These are phyloP conservation scores for Danio jaintianensis DNA, from an alignment of 2,797 vertebrate species.

Conservation along the genomic window DNA sequence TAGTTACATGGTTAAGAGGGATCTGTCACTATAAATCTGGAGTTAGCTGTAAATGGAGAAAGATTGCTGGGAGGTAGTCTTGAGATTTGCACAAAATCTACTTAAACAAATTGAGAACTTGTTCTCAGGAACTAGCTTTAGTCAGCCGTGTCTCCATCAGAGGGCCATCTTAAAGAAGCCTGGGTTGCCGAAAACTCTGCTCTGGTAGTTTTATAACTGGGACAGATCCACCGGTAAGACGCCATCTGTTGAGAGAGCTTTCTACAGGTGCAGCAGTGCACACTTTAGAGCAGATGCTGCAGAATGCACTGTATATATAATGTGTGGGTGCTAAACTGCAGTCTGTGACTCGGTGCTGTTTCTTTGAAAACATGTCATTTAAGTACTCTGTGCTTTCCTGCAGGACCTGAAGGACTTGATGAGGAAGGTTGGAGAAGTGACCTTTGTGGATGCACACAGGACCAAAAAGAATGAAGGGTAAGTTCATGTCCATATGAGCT, in stretches of 20 bases:
- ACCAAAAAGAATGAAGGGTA: constrained; percentile 94
- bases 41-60: constrained; percentile 30
- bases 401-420: constrained; percentile 96
- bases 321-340: constrained; percentile 44
- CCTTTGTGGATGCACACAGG: constrained; percentile 94
- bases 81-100: constrained; percentile 30
- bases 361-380: constrained; percentile 50
- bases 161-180: constrained; percentile 28
- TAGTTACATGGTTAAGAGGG: constrained; percentile 80
- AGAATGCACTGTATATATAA: constrained; percentile 41
- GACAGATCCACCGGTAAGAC: constrained; percentile 28
- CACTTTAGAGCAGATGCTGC: constrained; percentile 44
- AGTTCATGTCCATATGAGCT: constrained; percentile 33
- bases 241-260: constrained; percentile 39
- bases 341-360: constrained; percentile 13
- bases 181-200: constrained; percentile 27
- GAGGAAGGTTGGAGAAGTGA: constrained; percentile 94
- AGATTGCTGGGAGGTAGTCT: constrained; percentile 17
- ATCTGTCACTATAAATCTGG: constrained; percentile 62
- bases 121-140: constrained; percentile 32
- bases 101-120: constrained; percentile 25
- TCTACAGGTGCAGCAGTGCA: constrained; percentile 43
- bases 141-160: constrained; percentile 23
- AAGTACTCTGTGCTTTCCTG: constrained; percentile 70
- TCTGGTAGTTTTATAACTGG: constrained; percentile 27